Evolutionary conservation across 2,888 invertebrate genomes (phyloP), one percentile per base, ranked within the genome.

Genomic region (Rugalucina vietnamica): DNA sequence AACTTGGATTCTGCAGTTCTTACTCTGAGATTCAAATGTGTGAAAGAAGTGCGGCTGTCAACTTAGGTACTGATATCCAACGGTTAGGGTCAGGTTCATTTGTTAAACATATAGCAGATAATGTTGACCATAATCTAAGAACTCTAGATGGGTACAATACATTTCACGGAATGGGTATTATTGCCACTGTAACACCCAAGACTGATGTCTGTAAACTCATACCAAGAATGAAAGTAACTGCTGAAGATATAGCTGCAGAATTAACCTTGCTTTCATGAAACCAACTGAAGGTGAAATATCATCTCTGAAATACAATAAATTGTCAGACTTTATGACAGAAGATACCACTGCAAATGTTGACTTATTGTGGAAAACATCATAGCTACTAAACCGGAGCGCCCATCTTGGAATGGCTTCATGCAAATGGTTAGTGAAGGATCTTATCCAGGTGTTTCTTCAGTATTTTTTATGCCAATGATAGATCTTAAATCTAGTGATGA

Each of bases 141-240:
- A 91, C 90, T 43, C 29, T 91, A 14, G 88, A 92, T 84, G 90
- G 90, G 5, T 65, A 84, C 27, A 79, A 81, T 43, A 90, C 91
- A 24, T 91, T 91, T 60, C 91, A 88, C 82, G 90, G 89, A 8
- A 91, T 92, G 89, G 90, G 90, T 4, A 89, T 91, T n/a, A 90
- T 91, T 36, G 89, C 89, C 12, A 71, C 77, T n/a, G 72, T 88
- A 18, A 89, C 89, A 34, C 91, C 91, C 36, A 82, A 76, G 24
- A 32, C 36, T 0, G 12, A 57, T 8, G 36, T 37, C 24, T 27
- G 3, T 24, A 39, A 29, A 32, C 24, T 34, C 2, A 49, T 88
- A 2, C 79, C 78, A 50, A 79, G 87, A 37, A 37, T 72, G n/a
- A 73, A 8, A 34, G 74, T 85, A 21, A 65, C 65, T 27, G 54